These are phyloP conservation scores for Distichodus sexfasciatus DNA, from an alignment of 2,797 vertebrate genomes.

Conservation along the genomic window DNA sequence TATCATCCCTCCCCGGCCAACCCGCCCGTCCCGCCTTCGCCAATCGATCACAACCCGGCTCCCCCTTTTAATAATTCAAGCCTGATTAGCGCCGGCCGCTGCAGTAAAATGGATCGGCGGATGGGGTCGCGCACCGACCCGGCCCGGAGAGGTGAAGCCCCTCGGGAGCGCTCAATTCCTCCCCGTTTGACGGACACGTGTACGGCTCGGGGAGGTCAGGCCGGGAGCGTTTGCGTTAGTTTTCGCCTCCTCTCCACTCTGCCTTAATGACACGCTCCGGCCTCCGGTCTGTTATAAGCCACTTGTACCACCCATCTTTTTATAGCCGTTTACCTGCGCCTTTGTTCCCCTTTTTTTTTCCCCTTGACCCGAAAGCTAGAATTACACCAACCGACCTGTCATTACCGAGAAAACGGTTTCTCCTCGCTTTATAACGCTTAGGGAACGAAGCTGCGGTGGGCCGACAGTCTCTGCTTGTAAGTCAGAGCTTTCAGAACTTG, in stretches of 20 bases:
- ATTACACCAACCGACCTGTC: slow-evolving; percentile 33
- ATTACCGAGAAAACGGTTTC: slow-evolving; percentile 26
- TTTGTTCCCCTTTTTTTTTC: slow-evolving; percentile 27
- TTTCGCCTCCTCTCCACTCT: slow-evolving; percentile 60
- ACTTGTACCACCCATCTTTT: slow-evolving; percentile 3
- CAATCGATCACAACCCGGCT: slow-evolving; percentile 80
- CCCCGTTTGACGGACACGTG: slow-evolving; percentile 89
- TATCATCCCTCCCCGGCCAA: slow-evolving; percentile 73
- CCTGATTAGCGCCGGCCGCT: slow-evolving; percentile 76
- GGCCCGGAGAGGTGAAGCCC: slow-evolving; percentile 85
- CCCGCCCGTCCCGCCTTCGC: slow-evolving; percentile 61
- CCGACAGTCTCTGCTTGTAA: slow-evolving; percentile 12
- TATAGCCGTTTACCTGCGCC: neutral
- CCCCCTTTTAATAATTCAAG: slow-evolving; percentile 82
- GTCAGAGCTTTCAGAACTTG: neutral
- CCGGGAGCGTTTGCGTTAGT: neutral
- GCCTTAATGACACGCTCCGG: slow-evolving; percentile 11
- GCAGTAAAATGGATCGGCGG: slow-evolving; percentile 78
- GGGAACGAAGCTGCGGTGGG: neutral
- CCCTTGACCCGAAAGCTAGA: slow-evolving; percentile 21
- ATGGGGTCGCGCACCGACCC: slow-evolving; percentile 78
- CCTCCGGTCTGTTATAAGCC: neutral
- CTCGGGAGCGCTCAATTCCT: slow-evolving; percentile 88
- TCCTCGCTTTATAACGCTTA: slow-evolving; percentile 15
- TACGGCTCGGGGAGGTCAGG: slow-evolving; percentile 86